These are phyloP conservation scores for Eupleurogrammus muticus DNA, from an alignment of 2,797 vertebrate genomes.

Conservation along the genomic window DNA sequence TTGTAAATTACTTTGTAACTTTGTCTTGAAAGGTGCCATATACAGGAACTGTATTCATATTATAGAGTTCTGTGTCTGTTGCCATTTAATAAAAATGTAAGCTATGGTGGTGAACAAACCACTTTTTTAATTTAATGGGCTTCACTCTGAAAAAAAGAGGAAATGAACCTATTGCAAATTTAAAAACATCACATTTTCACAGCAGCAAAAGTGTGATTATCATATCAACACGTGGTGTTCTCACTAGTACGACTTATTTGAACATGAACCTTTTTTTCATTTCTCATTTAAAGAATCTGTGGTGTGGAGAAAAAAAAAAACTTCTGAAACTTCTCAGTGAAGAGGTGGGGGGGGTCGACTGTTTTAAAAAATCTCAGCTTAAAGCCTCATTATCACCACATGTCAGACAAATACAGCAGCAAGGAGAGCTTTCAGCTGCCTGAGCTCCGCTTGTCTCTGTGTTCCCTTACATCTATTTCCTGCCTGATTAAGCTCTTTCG, in stretches of 20 bases:
- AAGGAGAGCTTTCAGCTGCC: conserved; percentile 43
- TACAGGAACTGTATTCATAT: too few species aligned
- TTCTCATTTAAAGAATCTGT: neutral
- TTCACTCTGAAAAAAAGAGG: neutral
- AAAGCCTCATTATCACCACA: conserved; percentile 52
- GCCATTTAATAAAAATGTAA: neutral
- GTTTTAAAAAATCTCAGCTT: conserved; percentile 43
- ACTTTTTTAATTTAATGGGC: neutral
- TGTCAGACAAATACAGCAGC: conserved; percentile 57
- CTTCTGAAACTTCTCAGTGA: conserved; percentile 6
- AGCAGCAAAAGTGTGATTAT: neutral
- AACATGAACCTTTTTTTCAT: neutral
- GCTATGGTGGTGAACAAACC: neutral
- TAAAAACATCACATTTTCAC: neutral
- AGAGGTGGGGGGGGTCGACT: conserved; percentile 7
- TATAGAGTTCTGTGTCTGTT: too few species aligned
- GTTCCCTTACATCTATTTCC: conserved; percentile 75
- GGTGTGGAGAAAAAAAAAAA: conserved; percentile 1
- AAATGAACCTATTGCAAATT: too few species aligned
- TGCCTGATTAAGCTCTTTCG: conserved; percentile 76
- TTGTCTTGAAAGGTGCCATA: too few species aligned
- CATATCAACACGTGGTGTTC: conserved; percentile 1
- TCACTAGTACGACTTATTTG: neutral
- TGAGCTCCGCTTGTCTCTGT: conserved; percentile 51
- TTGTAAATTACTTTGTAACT: too few species aligned